Base-by-base conservation (phyloP, 2,797 vertebrate genomes). In the Labeo calbasu region DNA sequence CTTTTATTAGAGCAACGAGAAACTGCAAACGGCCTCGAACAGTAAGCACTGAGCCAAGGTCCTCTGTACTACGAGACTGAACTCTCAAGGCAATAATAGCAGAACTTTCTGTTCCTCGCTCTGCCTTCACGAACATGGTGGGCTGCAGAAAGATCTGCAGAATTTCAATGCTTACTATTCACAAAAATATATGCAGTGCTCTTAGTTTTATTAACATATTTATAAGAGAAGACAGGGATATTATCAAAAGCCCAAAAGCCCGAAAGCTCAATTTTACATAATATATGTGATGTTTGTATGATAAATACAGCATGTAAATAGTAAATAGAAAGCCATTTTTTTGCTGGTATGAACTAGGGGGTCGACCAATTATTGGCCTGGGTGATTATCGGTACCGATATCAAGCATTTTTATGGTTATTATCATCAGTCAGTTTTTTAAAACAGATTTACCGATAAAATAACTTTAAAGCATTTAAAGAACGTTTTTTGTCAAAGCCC, bases 1-100 rank as follows among this genome's bases (percentile, higher is more conserved):
- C 1, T 71, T 28, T 71, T 4, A 81, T 72, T 48, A 81, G 83
- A 89, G 88, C 87, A 83, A 84, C 77, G 17, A 4, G 11, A 70
- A 55, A 83, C 55, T 15, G 57, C 46, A 61, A 69, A 65, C n/a
- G 40, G 43, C 69, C 61, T 72, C 28, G 43, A 12, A 66, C 8
- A 53, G 17, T 25, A 43, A 80, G 61, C 46, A 19, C 66, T 59
- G 28, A 72, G 53, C 13, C 70, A 82, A 63, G 57, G 69, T 65
- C 46, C 14, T 75, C 43, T 73, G 7, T 65, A 65, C 53, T 82
- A 13, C 65, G 19, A 50, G 25, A 63, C 14, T 5, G 25, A 68
- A 40, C 61, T 79, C 46, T 68, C 43, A 66, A 50, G 21, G 75
- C 12, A 57, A 70, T 46, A 70, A 80, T 15, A 50, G 80, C 79